Conservation (phyloP, 1,140 invertebrate species). For the Chironomus tepperi region DNA sequence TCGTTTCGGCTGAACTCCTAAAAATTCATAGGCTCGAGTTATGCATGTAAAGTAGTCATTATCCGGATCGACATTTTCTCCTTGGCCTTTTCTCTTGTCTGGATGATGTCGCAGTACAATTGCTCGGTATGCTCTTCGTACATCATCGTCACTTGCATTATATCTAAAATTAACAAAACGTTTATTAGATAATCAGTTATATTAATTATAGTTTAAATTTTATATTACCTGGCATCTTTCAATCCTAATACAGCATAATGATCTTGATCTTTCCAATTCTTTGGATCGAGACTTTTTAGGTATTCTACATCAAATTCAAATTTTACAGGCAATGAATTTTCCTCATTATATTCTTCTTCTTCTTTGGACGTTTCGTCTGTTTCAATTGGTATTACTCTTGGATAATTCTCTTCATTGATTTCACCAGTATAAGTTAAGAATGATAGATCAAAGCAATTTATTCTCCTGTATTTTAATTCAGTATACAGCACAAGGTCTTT, state of each 20-base stretch:
- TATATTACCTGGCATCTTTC: slow-evolving; percentile 55
- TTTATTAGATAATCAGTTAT: not conserved
- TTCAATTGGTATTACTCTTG: not conserved
- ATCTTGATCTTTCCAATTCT: slow-evolving; percentile 95
- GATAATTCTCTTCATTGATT: slow-evolving; percentile 19
- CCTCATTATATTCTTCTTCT: not conserved
- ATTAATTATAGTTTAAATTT: not conserved
- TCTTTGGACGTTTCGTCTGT: not conserved
- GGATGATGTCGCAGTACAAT: slow-evolving; percentile 96
- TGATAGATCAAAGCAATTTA: not conserved
- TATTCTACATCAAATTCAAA: slow-evolving; percentile 78
- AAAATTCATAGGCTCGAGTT: slow-evolving; percentile 86
- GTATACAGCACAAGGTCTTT: not conserved
- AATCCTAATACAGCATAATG: slow-evolving; percentile 92
- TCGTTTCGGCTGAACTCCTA: slow-evolving; percentile 68
- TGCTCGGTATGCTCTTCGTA: slow-evolving; percentile 83
- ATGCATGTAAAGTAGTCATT: slow-evolving; percentile 98
- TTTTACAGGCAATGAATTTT: slow-evolving; percentile 28
- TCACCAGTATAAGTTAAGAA: not conserved
- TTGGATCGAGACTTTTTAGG: slow-evolving; percentile 84
- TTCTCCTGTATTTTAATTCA: slow-evolving; percentile 7
- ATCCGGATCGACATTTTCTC: slow-evolving; percentile 73
- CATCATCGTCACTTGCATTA: slow-evolving; percentile 81
- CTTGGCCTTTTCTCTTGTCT: slow-evolving; percentile 85
- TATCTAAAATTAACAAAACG: slow-evolving; percentile 33